Base-by-base conservation (phyloP, 2,113 vertebrate species). In the Antechinus flavipes region DNA sequence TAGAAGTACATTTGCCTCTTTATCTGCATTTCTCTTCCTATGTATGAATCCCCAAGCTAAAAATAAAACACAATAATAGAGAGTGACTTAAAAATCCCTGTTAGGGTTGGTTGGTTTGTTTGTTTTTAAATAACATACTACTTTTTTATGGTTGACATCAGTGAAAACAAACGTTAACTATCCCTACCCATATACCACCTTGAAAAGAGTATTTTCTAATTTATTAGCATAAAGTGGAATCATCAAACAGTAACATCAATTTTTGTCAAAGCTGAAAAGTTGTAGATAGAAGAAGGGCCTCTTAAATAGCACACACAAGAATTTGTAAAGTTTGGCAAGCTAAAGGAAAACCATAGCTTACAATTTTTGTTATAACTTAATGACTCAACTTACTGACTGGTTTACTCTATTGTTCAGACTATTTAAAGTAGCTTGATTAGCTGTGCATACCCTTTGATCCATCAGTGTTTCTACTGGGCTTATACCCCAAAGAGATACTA, bases 301-400 rank as follows among this genome's bases (percentile, higher is more conserved):
- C 90, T 96, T 94, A 56, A 93, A 92, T 94, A 95, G 96, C 94
- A 91, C 47, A 93, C 25, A 47, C 27, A 93, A 93, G 50, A 26
- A 93, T 95, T 93, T 97, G 68, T 94, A 97, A 95, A 94, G 92
- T 54, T 94, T 98, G 97, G 94, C 95, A 95, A 96, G 91, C 25
- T 90, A 3, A 24, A 90, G 90, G 94, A 92, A 94, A 95, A 96
- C 90, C 42, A 93, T 24, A 94, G 90, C 95, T 97, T 94, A 93
- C 93, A 97, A 96, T 89, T 55, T 93, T 54, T 91, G 47, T 50
- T 96, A 14, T 95, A 49, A 53, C 92, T 96, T 95, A 91, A 58
- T 93, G 54, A 92, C 76, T 35, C 90, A 53, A 50, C 42, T 93
- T 2, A 93, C 58, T 0, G 93, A 55, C 8, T 76, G 47, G 91